Percentiles rank a stretch among this genome's conserved stretches.
phyloP scores from a whole-genome alignment of 2,797 vertebrate species.

The Pseudotriccus pelzelni region DNA sequence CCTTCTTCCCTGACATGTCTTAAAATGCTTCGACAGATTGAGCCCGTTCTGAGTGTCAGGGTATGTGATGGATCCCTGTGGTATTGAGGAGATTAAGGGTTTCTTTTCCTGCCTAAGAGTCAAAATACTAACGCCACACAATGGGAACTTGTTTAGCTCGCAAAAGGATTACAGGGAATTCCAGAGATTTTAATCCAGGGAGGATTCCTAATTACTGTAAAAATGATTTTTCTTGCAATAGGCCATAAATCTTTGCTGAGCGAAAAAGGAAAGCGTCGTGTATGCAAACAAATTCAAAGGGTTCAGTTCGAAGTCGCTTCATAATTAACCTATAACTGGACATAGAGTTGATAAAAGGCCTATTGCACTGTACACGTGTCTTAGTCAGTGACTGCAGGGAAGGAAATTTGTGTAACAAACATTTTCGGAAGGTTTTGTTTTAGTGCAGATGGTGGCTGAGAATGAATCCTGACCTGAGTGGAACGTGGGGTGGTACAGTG shows the following conservation, averaged over 20 bases:
- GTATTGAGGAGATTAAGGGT: conserved; percentile 4
- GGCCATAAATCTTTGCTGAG: neutral
- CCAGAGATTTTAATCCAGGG: conserved; percentile 38
- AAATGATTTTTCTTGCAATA: conserved; percentile 44
- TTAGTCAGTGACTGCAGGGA: neutral
- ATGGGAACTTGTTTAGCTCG: neutral
- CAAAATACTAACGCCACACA: conserved; percentile 45
- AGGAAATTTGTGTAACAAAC: neutral
- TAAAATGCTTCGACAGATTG: conserved; percentile 16
- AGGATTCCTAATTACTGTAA: conserved; percentile 42
- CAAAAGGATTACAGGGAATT: conserved; percentile 43
- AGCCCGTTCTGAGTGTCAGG: neutral
- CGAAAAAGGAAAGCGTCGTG: neutral
- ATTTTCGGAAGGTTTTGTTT: neutral
- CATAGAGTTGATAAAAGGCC: neutral
- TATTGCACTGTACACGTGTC: neutral
- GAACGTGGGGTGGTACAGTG: neutral
- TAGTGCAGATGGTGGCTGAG: neutral
- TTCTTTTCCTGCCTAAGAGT: conserved; percentile 15
- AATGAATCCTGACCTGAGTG: neutral
- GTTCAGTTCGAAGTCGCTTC: neutral
- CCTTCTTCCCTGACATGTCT: neutral
- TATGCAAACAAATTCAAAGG: neutral
- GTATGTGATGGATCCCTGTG: neutral
- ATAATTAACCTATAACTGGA: neutral